Conservation (phyloP, 2,888 invertebrate genomes). For the Brachyopa scutellaris region DNA sequence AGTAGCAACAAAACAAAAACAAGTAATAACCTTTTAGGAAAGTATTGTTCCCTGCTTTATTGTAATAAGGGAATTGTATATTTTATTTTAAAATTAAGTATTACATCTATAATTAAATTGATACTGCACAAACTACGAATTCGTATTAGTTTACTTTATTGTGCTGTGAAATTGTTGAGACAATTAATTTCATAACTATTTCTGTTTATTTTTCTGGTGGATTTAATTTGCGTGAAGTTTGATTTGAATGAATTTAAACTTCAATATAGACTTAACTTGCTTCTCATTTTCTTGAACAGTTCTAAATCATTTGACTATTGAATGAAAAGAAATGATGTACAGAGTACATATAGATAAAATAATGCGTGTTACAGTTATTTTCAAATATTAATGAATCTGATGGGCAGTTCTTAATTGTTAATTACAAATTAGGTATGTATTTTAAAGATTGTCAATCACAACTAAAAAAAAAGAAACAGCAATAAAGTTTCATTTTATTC, state of each 20-base stretch:
- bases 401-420: no score
- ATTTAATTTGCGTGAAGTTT: no score
- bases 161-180: constrained; percentile 64
- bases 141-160: constrained; percentile 42
- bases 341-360: no score
- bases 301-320: no score
- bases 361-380: no score
- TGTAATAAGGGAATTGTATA: constrained; percentile 41
- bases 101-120: constrained; percentile 49
- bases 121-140: constrained; percentile 56
- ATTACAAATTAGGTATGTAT: no score
- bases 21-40: constrained; percentile 37
- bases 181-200: background rate
- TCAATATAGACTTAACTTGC: background rate
- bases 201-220: constrained; percentile 14
- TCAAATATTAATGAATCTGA: no score
- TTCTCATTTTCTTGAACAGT: no score
- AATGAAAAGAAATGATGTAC: no score
- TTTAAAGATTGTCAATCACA: no score
- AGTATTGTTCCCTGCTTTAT: constrained; percentile 63
- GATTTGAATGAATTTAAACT: background rate
- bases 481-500: no score
- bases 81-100: constrained; percentile 22
- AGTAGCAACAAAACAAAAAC: constrained; percentile 43
- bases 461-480: no score